phyloP scores from a whole-genome alignment of 2,888 invertebrate genomes.

The Parnassius apollo region DNA sequence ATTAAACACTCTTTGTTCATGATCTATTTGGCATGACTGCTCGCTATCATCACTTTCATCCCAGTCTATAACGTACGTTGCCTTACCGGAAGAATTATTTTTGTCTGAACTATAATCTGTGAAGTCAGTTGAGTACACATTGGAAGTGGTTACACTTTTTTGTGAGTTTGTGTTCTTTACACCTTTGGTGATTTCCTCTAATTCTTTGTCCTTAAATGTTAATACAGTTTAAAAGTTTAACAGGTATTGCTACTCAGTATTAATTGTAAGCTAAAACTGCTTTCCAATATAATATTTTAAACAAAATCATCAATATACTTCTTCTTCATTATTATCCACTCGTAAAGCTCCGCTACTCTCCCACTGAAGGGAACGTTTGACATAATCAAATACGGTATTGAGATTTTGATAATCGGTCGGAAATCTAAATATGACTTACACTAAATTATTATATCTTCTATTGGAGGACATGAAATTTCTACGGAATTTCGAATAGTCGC shows the following conservation, averaged over 20 bases:
- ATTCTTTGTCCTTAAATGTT: slow-evolving; percentile 58
- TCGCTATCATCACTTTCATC: slow-evolving; percentile 63
- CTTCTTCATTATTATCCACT: too few species aligned
- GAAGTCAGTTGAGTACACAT: slow-evolving; percentile 62
- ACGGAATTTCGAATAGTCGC: too few species aligned
- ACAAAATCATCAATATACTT: too few species aligned
- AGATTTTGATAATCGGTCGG: too few species aligned
- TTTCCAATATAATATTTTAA: too few species aligned
- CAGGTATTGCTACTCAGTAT: neutral
- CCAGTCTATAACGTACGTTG: slow-evolving; percentile 65
- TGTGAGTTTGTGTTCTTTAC: slow-evolving; percentile 65
- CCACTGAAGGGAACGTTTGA: too few species aligned
- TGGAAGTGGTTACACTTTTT: slow-evolving; percentile 67
- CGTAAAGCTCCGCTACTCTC: too few species aligned
- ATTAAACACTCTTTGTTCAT: slow-evolving; percentile 40
- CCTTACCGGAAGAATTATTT: slow-evolving; percentile 64
- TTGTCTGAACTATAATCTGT: slow-evolving; percentile 66
- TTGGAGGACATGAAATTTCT: too few species aligned
- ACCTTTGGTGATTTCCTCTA: slow-evolving; percentile 62
- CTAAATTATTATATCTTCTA: too few species aligned
- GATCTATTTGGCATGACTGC: slow-evolving; percentile 41
- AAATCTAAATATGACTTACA: too few species aligned
- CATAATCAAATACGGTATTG: too few species aligned
- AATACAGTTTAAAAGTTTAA: neutral
- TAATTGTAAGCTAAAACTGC: too few species aligned